phyloP scores from a whole-genome alignment of 2,888 invertebrate species.

The Anthophora plumipes region DNA sequence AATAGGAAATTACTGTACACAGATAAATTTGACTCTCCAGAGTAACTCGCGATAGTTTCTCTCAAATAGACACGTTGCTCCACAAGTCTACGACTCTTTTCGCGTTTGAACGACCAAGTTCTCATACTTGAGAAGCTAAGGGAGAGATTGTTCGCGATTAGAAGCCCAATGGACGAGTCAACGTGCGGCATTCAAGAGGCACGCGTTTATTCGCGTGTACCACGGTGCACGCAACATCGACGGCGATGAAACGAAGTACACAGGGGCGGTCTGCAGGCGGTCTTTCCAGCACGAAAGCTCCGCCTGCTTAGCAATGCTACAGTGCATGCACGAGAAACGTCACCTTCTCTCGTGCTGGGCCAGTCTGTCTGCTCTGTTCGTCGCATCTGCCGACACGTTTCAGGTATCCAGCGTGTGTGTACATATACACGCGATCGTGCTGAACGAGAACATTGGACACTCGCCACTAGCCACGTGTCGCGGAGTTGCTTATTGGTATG shows the following conservation, averaged over 20 bases:
- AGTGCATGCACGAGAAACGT: conserved; percentile 67
- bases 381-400: conserved; percentile 59
- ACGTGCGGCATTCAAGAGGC: conserved; percentile 45
- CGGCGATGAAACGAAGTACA: conserved; percentile 67
- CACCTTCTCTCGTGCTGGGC: conserved; percentile 47
- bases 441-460: background rate
- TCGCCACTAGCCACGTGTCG: conserved; percentile 53
- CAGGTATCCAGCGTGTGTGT: conserved; percentile 24
- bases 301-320: conserved; percentile 75
- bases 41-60: too few relatives aligned
- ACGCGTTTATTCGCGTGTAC: conserved; percentile 55
- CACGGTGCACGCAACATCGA: conserved; percentile 65
- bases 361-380: conserved; percentile 16
- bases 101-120: too few relatives aligned
- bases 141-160: conserved; percentile 35
- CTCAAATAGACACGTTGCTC: too few relatives aligned
- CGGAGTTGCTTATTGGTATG: conserved; percentile 42
- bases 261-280: conserved; percentile 82
- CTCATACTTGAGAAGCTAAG: background rate
- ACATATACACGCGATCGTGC: conserved; percentile 6
- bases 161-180: conserved; percentile 13
- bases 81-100: too few relatives aligned
- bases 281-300: conserved; percentile 80
- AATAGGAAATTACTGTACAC: too few relatives aligned
- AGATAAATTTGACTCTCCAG: too few relatives aligned